Evolutionary conservation across 2,888 invertebrate genomes (phyloP), one percentile per base, ranked within the genome.

Genomic region (Dexiosoma caninum): DNA sequence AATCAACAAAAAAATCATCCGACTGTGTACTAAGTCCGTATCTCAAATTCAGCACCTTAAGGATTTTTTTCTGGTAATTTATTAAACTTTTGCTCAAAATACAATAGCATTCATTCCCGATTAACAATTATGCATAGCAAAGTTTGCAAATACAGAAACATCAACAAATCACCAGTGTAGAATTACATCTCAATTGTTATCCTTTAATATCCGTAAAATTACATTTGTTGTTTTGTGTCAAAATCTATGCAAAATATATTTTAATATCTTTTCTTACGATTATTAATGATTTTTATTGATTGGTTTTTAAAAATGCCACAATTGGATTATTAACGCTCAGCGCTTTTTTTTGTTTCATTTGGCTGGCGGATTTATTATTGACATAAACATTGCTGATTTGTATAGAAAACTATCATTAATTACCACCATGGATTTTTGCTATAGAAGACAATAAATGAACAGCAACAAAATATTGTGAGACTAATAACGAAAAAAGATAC

Each of bases 401-500:
- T 16, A 77, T 51, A 74, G 81, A 21, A 81, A 77, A 77, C 62
- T 72, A 77, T 74, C 81, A 81, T 81, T 81, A 77, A 81, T 81
- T 77, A 77, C 51, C 67, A 30, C 37, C 21, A 71, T 23, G 51
- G 42, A 72, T 60, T 53, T 72, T 14, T 9, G 16, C 42, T n/a
- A 5, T 30, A 19, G 27, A 46, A 53, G 23, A 16, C n/a, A n/a
- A n/a, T n/a, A 30, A 64, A 42, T 30, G 49, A 37, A 16, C 5
- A 57, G 7, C 6, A 6, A n/a, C n/a, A 42, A 57, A 57, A 10
- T 27, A 16, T 40, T 37, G 12, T 16, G 12, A 7, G 7, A 49
- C 30, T 59, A n/a, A 44, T 6, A 57, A n/a, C 30, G 27, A 32
- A 40, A 40, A 51, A 55, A 21, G 30, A n/a, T n/a, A 27, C 6